Evolutionary conservation across 2,797 vertebrate genomes (phyloP).

Genomic region (Notoglanidium macrostoma): DNA sequence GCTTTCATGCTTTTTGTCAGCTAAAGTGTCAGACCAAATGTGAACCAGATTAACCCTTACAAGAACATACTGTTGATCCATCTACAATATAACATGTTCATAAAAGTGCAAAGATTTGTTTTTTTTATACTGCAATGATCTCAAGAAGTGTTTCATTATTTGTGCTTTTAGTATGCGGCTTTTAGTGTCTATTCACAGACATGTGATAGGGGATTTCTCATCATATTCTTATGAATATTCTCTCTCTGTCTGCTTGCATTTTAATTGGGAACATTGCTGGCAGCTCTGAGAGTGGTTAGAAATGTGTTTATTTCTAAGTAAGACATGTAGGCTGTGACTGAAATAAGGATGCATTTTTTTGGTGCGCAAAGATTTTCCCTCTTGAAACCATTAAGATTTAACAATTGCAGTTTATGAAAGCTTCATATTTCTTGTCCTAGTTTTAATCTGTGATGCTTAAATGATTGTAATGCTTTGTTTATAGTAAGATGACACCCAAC

Average conservation of each 20-base stretch:
- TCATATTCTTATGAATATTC: neutral
- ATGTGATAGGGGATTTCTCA: neutral
- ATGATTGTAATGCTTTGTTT: neutral
- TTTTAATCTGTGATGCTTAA: neutral
- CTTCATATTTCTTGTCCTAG: neutral
- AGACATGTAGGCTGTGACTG: neutral
- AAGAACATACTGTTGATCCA: neutral
- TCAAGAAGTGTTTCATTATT: neutral
- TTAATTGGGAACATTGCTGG: neutral
- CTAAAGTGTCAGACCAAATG: neutral
- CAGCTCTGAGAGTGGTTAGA: neutral
- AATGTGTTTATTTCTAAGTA: neutral
- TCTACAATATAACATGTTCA: neutral
- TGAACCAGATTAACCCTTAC: neutral
- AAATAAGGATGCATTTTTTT: neutral
- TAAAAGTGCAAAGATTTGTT: neutral
- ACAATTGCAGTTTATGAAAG: neutral
- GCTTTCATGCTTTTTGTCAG: neutral
- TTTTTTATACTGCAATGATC: neutral
- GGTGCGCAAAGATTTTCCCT: neutral
- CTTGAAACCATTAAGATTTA: neutral
- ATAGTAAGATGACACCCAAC: neutral
- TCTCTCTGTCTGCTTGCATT: neutral
- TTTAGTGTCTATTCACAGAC: neutral
- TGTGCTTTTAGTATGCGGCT: neutral